Evolutionary conservation across 2,888 invertebrate species (phyloP), one percentile per base, ranked within the genome.

Genomic region (Incurvaria masculella): DNA sequence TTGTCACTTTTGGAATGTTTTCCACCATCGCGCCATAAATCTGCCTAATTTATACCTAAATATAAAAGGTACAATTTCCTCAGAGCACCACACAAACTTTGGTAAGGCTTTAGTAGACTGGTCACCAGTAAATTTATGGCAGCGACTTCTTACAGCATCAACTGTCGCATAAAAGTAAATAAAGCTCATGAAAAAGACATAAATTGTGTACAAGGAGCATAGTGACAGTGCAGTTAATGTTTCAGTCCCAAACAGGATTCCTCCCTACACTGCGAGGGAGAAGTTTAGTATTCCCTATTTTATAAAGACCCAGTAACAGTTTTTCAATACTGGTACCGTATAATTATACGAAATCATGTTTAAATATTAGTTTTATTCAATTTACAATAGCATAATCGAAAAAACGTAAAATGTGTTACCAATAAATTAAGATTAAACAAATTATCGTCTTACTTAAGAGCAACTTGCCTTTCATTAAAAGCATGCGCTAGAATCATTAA

Each of bases 161-260:
- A 60, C 61, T 64, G 64, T 66, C 72, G 33, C 71, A 72, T 73
- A 73, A 73, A 73, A 74, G 72, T 73, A 74, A 76, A 75, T 75
- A 76, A 74, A 74, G 64, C 66, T 68, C 68, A 70, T 69, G 73
- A 72, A 73, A 71, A 63, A 66, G 66, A 69, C 59, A 75, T 75
- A 73, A 72, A 75, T 74, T 65, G 60, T 59, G 58, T 65, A 68
- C 69, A 70, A 69, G 70, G 69, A 69, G 66, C 65, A 62, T 62
- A 68, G 49, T 51, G 59, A 59, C 39, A 46, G 21, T 40, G 14
- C 14, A 33, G 33, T 33, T 33, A 33, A 33, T 33, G 33, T 11
- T 33, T 33, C 33, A 33, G 33, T n/a, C 11, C 33, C 33, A 8
- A n/a, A 33, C 11, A 14, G 33, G 33, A 33, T 14, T 8, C 6